Evolutionary conservation across 2,113 vertebrate species (phyloP).

Genomic region (Solenodon paradoxus): DNA sequence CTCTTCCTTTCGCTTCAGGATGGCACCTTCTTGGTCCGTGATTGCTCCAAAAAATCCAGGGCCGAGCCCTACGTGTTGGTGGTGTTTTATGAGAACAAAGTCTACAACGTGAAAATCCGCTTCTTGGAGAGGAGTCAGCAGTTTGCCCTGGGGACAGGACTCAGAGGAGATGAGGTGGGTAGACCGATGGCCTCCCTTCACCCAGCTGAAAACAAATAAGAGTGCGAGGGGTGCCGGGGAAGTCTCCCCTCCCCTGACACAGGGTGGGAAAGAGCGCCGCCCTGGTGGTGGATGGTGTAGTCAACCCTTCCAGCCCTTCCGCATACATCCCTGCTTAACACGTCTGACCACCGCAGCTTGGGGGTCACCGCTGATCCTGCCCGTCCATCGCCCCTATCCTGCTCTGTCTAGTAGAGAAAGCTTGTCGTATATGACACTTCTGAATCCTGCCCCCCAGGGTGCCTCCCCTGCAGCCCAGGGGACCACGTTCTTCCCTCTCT

Average conservation of each 20-base stretch:
- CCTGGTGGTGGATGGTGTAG: background rate
- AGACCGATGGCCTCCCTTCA: background rate
- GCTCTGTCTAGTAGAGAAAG: background rate
- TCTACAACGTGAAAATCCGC: constrained; percentile 95
- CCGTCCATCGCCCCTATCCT: fast-evolving
- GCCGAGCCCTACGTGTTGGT: constrained; percentile 91
- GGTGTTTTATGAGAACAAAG: constrained; percentile 87
- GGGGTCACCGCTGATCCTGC: background rate
- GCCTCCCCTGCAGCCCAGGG: background rate
- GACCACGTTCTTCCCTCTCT: background rate
- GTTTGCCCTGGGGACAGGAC: constrained; percentile 88
- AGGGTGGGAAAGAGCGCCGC: fast-evolving
- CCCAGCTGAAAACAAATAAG: background rate
- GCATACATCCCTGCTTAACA: no score
- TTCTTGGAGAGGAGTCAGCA: constrained; percentile 84
- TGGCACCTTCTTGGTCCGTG: constrained; percentile 91
- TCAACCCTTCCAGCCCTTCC: background rate
- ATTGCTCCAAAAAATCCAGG: constrained; percentile 85
- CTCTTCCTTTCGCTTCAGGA: constrained; percentile 81
- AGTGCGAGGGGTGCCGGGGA: background rate
- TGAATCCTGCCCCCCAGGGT: background rate
- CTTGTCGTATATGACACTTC: background rate
- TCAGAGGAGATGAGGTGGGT: constrained; percentile 89
- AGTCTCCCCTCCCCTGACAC: background rate
- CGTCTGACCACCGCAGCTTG: no score